A percentile compares a stretch with the other conserved stretches of the same genome.
Evolutionary conservation across 2,888 invertebrate species (phyloP).

Genomic region (Drosophila kuntzei): DNA sequence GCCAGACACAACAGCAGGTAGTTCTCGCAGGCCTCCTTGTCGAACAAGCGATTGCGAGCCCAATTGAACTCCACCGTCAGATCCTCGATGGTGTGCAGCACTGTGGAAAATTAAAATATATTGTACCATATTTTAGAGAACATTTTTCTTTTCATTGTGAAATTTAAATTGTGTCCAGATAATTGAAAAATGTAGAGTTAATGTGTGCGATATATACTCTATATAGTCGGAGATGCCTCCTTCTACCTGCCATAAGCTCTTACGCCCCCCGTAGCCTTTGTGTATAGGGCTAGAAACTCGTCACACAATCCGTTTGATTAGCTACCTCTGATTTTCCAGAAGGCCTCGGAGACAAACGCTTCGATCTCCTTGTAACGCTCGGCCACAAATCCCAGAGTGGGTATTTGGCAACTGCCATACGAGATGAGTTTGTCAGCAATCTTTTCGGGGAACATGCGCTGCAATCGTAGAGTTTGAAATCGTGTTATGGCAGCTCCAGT

Average conservation of each 20-base stretch:
- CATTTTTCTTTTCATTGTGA: too few relatives aligned
- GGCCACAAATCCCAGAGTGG: slow-evolving; percentile 99
- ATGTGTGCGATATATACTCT: too few relatives aligned
- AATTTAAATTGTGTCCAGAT: too few relatives aligned
- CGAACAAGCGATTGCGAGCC: slow-evolving; percentile 95
- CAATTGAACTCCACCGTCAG: slow-evolving; percentile 94
- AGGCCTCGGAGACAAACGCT: slow-evolving; percentile 95
- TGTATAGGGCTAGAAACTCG: neutral
- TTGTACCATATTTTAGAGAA: too few relatives aligned
- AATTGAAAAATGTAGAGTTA: too few relatives aligned
- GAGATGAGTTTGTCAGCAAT: slow-evolving; percentile 94
- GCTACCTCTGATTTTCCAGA: slow-evolving; percentile 96
- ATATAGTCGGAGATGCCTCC: too few relatives aligned
- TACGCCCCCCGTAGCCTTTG: too few relatives aligned
- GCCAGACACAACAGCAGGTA: slow-evolving; percentile 93
- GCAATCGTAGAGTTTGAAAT: slow-evolving; percentile 96
- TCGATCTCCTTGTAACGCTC: slow-evolving; percentile 97
- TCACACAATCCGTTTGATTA: neutral
- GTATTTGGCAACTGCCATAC: slow-evolving; percentile 99
- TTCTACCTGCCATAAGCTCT: too few relatives aligned
- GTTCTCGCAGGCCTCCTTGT: slow-evolving; percentile 92
- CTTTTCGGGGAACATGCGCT: slow-evolving; percentile 91
- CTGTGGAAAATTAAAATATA: slow-evolving; percentile 82
- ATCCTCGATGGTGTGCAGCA: slow-evolving; percentile 91
- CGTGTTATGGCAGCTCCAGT: slow-evolving; percentile 99